Evolutionary conservation across 2,888 invertebrate genomes (phyloP).

Genomic region (Cataglyphis albicans): DNA sequence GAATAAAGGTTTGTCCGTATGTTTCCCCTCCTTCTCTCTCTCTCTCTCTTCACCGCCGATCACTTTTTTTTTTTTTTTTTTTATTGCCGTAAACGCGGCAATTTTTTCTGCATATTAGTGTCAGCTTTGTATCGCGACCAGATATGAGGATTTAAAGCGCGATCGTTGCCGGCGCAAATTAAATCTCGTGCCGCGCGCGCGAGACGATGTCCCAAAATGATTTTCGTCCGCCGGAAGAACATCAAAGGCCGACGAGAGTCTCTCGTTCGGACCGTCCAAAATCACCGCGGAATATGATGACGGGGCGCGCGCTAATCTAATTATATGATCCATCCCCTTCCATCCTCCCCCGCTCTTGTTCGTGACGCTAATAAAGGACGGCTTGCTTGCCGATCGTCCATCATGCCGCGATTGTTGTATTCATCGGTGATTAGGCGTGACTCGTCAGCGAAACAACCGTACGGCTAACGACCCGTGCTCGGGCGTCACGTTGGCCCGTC

Average conservation of each 20-base stretch:
- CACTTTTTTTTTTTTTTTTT: slow-evolving; percentile 37
- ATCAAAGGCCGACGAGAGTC: slow-evolving; percentile 67
- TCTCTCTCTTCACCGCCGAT: neutral
- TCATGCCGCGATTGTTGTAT: slow-evolving; percentile 80
- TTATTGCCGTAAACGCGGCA: slow-evolving; percentile 54
- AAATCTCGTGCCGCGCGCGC: slow-evolving; percentile 62
- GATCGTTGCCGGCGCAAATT: slow-evolving; percentile 64
- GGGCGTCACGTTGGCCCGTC: slow-evolving; percentile 67
- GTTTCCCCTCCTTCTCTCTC: neutral
- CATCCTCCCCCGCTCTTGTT: neutral
- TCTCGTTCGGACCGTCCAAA: slow-evolving; percentile 49
- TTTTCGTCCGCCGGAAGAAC: slow-evolving; percentile 66
- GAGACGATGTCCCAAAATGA: slow-evolving; percentile 63
- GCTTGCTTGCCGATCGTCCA: slow-evolving; percentile 78
- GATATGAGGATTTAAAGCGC: slow-evolving; percentile 50
- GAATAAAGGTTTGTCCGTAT: slow-evolving; percentile 51
- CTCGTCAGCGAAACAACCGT: slow-evolving; percentile 77
- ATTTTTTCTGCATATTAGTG: slow-evolving; percentile 45
- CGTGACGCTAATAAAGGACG: slow-evolving; percentile 77
- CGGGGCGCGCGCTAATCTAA: slow-evolving; percentile 75
- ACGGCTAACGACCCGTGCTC: slow-evolving; percentile 76
- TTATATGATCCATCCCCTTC: slow-evolving; percentile 66
- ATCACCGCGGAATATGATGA: slow-evolving; percentile 72
- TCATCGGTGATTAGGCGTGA: slow-evolving; percentile 79
- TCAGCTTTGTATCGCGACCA: slow-evolving; percentile 52